A percentile compares a stretch with the other conserved stretches of the same genome.
Evolutionary conservation across 30 jellyfish, hydroid and myxozoan species (phyloP).

Genomic region (Chironex yamaguchii): DNA sequence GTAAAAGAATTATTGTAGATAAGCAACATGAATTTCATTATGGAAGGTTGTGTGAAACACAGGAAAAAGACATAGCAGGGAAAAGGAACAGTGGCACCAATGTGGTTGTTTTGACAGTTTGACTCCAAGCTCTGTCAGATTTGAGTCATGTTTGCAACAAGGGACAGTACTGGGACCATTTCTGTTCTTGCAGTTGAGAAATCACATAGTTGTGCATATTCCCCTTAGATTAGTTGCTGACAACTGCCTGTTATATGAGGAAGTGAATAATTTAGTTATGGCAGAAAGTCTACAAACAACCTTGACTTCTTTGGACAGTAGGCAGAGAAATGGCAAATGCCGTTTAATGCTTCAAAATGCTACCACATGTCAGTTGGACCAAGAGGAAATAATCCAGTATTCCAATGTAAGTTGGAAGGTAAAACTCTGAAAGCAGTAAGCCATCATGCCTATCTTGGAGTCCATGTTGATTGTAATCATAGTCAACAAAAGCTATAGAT

Average conservation of each 20-base stretch:
- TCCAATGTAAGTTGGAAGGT: constrained; percentile 63
- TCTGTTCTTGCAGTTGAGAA: constrained; percentile 53
- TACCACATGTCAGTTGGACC: constrained; percentile 71
- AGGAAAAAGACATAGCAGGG: constrained; percentile 73
- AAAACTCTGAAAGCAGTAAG: constrained; percentile 58
- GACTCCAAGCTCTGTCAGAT: constrained; percentile 46
- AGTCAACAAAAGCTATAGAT: constrained; percentile 30
- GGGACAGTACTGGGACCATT: constrained; percentile 75
- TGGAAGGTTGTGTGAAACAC: constrained; percentile 66
- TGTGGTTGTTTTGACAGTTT: constrained; percentile 61
- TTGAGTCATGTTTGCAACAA: constrained; percentile 69
- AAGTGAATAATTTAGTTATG: constrained; percentile 62
- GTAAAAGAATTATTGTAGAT: constrained; percentile 46
- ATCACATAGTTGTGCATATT: constrained; percentile 29
- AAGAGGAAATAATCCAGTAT: constrained; percentile 56
- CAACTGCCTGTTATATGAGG: constrained; percentile 65
- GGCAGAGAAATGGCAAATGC: constrained; percentile 75
- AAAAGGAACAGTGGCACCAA: constrained; percentile 68
- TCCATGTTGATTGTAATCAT: constrained; percentile 42
- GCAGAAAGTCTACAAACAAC: constrained; percentile 64
- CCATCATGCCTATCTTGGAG: constrained; percentile 69
- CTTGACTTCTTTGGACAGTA: constrained; percentile 50
- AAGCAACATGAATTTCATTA: constrained; percentile 68
- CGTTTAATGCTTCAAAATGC: constrained; percentile 68
- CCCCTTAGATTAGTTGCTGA: constrained; percentile 57